A percentile compares a stretch with the other conserved stretches of the same genome.
phyloP scores from a whole-genome alignment of 1,140 invertebrate genomes.

The Sinonovacula constricta region DNA sequence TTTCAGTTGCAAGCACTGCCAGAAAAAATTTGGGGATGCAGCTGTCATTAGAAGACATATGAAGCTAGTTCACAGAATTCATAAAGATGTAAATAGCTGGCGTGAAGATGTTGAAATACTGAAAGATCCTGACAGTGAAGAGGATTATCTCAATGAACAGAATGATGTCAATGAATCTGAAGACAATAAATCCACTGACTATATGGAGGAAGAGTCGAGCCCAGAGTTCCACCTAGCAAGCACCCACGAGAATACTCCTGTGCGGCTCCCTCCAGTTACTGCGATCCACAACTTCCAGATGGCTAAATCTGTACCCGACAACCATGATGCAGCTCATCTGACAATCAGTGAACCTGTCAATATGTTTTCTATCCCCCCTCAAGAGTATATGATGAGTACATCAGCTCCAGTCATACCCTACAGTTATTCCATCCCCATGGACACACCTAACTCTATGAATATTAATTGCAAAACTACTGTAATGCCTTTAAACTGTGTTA shows the following conservation, averaged over 20 bases:
- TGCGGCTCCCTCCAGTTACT: neutral
- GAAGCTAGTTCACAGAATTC: slow-evolving; percentile 69
- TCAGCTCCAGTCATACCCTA: neutral
- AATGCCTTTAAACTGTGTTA: no score
- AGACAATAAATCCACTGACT: neutral
- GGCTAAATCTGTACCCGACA: no score
- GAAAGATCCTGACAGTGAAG: neutral
- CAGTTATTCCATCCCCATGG: neutral
- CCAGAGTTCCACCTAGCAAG: neutral
- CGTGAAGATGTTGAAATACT: slow-evolving; percentile 61
- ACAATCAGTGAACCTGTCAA: no score
- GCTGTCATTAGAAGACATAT: slow-evolving; percentile 72
- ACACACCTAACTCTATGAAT: neutral
- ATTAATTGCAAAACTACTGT: no score
- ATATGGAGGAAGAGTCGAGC: neutral
- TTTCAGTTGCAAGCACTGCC: slow-evolving; percentile 83
- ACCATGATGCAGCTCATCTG: no score
- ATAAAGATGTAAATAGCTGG: slow-evolving; percentile 65
- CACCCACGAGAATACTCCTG: neutral
- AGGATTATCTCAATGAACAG: neutral
- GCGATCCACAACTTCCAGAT: no score
- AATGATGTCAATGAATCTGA: neutral
- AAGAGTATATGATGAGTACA: neutral
- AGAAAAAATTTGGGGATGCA: slow-evolving; percentile 80
- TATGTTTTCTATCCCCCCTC: neutral